phyloP scores from a whole-genome alignment of 1,140 invertebrate species.

The Mercenaria mercenaria region DNA sequence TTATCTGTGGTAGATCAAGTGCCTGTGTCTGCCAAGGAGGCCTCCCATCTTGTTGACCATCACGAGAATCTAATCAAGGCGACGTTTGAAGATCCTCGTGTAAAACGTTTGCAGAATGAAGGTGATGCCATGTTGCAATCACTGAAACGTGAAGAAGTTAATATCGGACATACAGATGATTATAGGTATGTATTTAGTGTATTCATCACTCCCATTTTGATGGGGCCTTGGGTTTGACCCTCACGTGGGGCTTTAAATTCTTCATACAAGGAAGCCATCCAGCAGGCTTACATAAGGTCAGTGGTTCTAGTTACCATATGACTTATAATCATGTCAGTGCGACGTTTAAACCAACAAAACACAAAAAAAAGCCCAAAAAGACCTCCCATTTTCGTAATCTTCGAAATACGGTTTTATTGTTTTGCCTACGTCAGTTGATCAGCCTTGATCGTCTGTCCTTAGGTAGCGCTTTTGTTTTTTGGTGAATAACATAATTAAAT shows the following conservation, averaged over 20 bases:
- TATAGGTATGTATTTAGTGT: slow-evolving; percentile 78
- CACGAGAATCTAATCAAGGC: slow-evolving; percentile 79
- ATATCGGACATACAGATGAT: slow-evolving; percentile 78
- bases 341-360: neutral
- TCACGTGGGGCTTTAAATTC: too few relatives aligned
- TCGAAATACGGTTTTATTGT: too few relatives aligned
- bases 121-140: slow-evolving; percentile 80
- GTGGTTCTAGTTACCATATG: too few relatives aligned
- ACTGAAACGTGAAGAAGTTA: slow-evolving; percentile 73
- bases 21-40: slow-evolving; percentile 71
- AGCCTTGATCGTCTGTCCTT: too few relatives aligned
- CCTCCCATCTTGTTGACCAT: slow-evolving; percentile 78
- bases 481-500: too few relatives aligned
- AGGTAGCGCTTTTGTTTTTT: too few relatives aligned
- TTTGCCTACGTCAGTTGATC: too few relatives aligned
- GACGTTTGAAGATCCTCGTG: slow-evolving; percentile 79
- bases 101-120: slow-evolving; percentile 80
- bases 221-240: neutral
- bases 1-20: slow-evolving; percentile 71
- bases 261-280: too few relatives aligned
- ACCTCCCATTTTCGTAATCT: too few relatives aligned
- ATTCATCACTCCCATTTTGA: neutral
- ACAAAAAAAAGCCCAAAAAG: too few relatives aligned
- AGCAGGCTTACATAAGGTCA: too few relatives aligned
- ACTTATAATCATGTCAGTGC: too few relatives aligned